Evolutionary conservation across 2,113 vertebrate species (phyloP), one percentile per base, ranked within the genome.

Genomic region (Cacatua alba): DNA sequence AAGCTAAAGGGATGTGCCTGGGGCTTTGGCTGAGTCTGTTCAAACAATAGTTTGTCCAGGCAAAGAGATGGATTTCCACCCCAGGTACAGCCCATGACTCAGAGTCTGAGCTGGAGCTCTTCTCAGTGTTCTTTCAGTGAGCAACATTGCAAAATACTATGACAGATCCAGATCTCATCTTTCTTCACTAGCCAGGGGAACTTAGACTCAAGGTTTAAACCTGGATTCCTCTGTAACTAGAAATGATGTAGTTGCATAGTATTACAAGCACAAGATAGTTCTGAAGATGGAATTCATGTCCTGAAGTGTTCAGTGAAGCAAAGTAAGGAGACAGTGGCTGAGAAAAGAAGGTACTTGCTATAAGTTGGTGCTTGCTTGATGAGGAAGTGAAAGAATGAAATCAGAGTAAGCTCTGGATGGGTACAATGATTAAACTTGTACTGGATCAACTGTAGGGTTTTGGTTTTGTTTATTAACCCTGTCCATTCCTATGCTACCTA

Each of bases 331-430:
- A 68, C 48, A 49, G 80, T 41, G 71, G 53, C 33, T 29, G 62
- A 80, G 83, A 63, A 87, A 63, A 80, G 17, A 49, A 82, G n/a
- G 41, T 76, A 57, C 52, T 71, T 82, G 48, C 39, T 84, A 0
- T 91, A 62, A 65, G 81, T n/a, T 79, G 88, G 49, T 94, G 83
- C 93, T 97, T 95, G 92, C 77, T 94, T 68, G 72, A 91, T 86
- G 94, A 96, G 96, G 94, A 95, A 96, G 60, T 84, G 92, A 91
- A 91, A 57, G 85, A 81, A 94, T 77, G 85, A 94, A 96, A 94
- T 86, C 35, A 62, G 82, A 91, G 82, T 57, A 82, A 91, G 94
- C 62, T 94, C 83, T 77, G 93, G 77, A 86, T 86, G 51, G 67
- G 82, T 82, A 65, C 94, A 93, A 81, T 93, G 95, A 94, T 87